Percentiles rank a stretch among this genome's conserved stretches.
Evolutionary conservation across 2,113 vertebrate genomes (phyloP).

Genomic region (Pteruthius melanotis): DNA sequence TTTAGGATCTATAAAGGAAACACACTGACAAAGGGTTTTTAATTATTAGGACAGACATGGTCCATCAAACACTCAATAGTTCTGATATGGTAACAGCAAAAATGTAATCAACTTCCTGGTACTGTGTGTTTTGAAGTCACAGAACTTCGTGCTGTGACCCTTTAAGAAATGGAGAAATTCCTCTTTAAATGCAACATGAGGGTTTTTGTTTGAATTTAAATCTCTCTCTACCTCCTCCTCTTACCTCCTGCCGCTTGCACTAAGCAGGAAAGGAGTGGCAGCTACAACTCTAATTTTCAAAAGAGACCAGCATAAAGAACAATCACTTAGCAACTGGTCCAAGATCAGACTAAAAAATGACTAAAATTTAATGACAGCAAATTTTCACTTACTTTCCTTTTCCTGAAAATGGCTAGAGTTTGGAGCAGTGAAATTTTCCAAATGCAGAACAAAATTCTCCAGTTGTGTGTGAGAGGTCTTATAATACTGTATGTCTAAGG

Average conservation of each 20-base stretch:
- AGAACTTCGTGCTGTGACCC: background rate
- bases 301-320: background rate
- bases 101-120: background rate
- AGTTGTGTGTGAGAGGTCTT: background rate
- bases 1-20: background rate
- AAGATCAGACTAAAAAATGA: background rate
- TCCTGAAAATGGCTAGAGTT: background rate
- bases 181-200: background rate
- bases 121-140: background rate
- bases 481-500: background rate
- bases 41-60: background rate
- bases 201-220: background rate
- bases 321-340: background rate
- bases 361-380: background rate
- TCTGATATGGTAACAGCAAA: background rate
- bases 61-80: background rate
- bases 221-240: background rate
- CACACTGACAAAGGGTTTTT: background rate
- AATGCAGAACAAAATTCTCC: background rate
- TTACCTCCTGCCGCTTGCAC: background rate
- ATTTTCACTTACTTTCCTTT: background rate
- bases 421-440: background rate
- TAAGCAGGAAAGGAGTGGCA: background rate
- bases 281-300: background rate
- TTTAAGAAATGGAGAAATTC: background rate